Conservation (phyloP, 2,888 invertebrate species). For the Drosophila melanosoma region DNA sequence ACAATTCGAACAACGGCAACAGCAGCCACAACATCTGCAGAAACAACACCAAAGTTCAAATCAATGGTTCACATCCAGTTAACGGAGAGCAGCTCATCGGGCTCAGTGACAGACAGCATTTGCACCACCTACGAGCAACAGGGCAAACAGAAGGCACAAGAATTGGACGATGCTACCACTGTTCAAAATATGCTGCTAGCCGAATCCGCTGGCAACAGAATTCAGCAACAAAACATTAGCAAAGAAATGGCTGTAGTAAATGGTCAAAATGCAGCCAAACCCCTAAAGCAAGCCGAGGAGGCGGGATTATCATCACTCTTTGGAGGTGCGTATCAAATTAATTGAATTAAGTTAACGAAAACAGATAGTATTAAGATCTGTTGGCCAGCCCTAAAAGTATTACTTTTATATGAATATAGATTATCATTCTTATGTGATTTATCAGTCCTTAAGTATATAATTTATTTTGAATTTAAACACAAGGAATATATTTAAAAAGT, state of each 20-base stretch:
- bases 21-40: constrained; percentile 1
- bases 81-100: constrained; percentile 88
- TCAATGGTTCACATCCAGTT: constrained; percentile 83
- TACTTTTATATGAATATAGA: too few species aligned
- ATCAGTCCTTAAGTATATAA: too few species aligned
- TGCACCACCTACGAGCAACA: constrained; percentile 87
- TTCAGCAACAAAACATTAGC: constrained; percentile 18
- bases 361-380: background rate
- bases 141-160: constrained; percentile 47
- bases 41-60: constrained; percentile 30
- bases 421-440: too few species aligned
- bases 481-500: too few species aligned
- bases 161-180: constrained; percentile 32
- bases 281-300: constrained; percentile 65
- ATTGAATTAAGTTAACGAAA: background rate
- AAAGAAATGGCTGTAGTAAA: constrained; percentile 14
- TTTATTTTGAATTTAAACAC: too few species aligned
- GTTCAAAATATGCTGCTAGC: constrained; percentile 42
- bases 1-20: constrained; percentile 1
- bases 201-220: constrained; percentile 25
- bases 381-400: background rate
- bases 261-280: constrained; percentile 19
- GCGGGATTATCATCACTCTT: constrained; percentile 83
- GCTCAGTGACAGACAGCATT: constrained; percentile 87
- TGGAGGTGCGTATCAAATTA: constrained; percentile 83